These are phyloP conservation scores for Drosophila mimica DNA, from an alignment of 2,888 invertebrate species.

Conservation along the genomic window DNA sequence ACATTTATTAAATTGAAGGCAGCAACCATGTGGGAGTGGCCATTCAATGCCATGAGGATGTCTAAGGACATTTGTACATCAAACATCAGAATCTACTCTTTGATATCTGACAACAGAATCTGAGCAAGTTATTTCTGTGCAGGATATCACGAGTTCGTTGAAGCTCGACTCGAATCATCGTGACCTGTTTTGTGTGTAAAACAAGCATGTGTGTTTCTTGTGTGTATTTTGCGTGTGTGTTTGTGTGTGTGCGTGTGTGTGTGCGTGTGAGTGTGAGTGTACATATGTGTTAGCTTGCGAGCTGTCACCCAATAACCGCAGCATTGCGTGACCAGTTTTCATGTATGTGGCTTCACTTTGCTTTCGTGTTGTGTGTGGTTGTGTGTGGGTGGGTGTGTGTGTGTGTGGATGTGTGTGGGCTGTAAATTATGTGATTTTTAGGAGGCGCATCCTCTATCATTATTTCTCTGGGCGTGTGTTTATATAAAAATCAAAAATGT, in stretches of 20 bases:
- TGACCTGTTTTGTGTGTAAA: constrained; percentile 8
- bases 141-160: constrained; percentile 21
- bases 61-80: background rate
- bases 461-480: constrained; percentile 19
- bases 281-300: constrained; percentile 34
- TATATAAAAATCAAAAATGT: constrained; percentile 64
- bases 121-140: background rate
- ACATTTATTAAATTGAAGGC: background rate
- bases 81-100: background rate
- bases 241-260: constrained; percentile 9
- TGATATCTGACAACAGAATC: background rate
- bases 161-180: background rate
- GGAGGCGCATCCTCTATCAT: constrained; percentile 4
- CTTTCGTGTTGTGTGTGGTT: constrained; percentile 19
- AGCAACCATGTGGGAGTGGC: background rate
- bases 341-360: constrained; percentile 46
- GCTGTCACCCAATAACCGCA: constrained; percentile 58
- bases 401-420: constrained; percentile 5
- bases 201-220: constrained; percentile 5
- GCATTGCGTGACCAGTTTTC: constrained; percentile 72
- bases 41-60: background rate
- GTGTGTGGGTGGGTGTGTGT: background rate
- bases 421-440: constrained; percentile 16
- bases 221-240: constrained; percentile 2
- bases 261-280: constrained; percentile 5